These are phyloP conservation scores for Neolamprologus hecqui DNA, from an alignment of 2,113 vertebrate genomes.

Conservation along the genomic window DNA sequence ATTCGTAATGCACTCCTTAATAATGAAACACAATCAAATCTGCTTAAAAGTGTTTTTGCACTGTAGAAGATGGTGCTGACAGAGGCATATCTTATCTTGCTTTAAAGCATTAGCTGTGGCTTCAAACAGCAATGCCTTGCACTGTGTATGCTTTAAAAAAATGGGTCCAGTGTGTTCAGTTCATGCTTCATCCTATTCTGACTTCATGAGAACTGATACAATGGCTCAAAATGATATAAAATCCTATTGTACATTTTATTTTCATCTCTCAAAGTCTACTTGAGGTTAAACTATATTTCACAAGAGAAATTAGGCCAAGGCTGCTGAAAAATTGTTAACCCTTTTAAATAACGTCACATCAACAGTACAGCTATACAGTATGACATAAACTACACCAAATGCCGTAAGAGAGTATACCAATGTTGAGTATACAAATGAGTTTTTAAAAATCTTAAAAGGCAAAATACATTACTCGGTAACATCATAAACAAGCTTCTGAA, in stretches of 20 bases:
- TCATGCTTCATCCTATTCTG: background rate
- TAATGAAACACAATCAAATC: slow-evolving; percentile 34
- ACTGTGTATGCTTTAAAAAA: background rate
- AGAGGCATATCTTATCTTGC: background rate
- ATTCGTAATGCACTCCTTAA: slow-evolving; percentile 34
- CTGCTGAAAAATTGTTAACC: background rate
- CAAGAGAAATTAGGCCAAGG: background rate
- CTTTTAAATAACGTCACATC: background rate
- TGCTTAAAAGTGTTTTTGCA: slow-evolving; percentile 19
- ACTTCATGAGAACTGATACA: background rate
- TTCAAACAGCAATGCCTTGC: background rate
- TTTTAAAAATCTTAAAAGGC: background rate
- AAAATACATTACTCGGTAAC: background rate
- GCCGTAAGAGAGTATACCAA: background rate
- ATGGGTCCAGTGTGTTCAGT: background rate
- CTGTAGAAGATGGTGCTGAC: slow-evolving; percentile 1
- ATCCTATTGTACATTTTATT: background rate
- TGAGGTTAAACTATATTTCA: background rate
- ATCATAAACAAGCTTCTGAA: background rate
- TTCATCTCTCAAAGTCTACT: background rate
- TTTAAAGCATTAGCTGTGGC: background rate
- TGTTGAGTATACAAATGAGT: background rate
- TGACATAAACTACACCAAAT: background rate
- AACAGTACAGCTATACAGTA: background rate
- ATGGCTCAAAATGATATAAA: background rate